Evolutionary conservation across 2,797 vertebrate species (phyloP).

Genomic region (Urosaurus nigricauda): DNA sequence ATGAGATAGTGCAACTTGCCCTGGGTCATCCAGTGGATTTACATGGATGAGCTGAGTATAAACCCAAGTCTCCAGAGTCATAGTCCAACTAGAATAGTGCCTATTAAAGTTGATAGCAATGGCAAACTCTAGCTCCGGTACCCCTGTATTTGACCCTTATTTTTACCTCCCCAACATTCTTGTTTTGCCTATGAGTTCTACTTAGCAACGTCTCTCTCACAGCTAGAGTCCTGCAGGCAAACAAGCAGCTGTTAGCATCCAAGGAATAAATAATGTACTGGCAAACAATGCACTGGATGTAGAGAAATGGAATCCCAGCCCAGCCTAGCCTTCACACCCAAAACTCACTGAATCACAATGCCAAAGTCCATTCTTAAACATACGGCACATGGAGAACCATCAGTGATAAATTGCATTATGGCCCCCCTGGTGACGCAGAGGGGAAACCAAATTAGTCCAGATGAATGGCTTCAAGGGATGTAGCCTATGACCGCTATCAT

Average conservation of each 20-base stretch:
- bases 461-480: too few species aligned
- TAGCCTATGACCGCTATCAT: background rate
- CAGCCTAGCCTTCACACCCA: background rate
- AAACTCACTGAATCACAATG: background rate
- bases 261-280: background rate
- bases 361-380: slow-evolving; percentile 11
- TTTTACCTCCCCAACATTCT: background rate
- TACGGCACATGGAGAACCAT: background rate
- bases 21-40: too few species aligned
- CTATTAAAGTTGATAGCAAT: background rate
- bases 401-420: background rate
- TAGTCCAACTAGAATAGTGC: background rate
- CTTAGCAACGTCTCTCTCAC: background rate
- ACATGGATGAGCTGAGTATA: too few species aligned
- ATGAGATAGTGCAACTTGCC: too few species aligned
- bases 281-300: background rate
- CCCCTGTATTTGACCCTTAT: background rate
- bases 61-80: too few species aligned
- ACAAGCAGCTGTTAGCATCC: background rate
- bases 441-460: background rate
- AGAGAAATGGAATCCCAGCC: background rate
- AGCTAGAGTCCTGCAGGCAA: background rate
- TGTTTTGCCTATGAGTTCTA: background rate
- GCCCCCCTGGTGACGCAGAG: background rate
- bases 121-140: background rate